Evolutionary conservation across 2,797 vertebrate species (phyloP).

Genomic region (Diglossa cyanea): DNA sequence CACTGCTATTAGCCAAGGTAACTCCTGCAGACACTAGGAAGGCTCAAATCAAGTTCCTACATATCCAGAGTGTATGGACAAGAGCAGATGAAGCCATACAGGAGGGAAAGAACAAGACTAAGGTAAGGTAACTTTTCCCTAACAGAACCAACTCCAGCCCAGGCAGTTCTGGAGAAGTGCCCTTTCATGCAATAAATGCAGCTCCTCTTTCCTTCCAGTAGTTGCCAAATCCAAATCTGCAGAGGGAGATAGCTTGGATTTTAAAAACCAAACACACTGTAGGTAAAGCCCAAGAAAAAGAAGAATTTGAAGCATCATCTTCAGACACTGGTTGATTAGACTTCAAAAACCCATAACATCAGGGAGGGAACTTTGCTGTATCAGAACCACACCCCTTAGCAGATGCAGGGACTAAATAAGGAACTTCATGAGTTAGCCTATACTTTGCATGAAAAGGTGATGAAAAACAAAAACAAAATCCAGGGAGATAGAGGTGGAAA

Average conservation of each 20-base stretch:
- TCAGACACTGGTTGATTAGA: neutral
- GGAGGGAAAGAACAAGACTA: neutral
- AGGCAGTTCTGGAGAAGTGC: neutral
- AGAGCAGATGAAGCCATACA: neutral
- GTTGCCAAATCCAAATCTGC: neutral
- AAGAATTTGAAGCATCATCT: neutral
- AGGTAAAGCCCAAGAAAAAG: neutral
- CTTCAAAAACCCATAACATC: neutral
- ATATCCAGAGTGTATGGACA: rapidly evolving
- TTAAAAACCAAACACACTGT: neutral
- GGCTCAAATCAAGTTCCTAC: neutral
- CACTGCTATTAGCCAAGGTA: neutral
- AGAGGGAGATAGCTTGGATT: neutral
- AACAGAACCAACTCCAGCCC: neutral
- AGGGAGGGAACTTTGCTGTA: neutral
- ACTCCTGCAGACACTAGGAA: neutral
- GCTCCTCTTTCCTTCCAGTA: neutral
- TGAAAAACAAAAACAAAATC: neutral
- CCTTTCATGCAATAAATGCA: neutral
- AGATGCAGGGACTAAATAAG: neutral
- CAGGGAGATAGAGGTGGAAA: no score
- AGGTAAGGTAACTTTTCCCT: neutral
- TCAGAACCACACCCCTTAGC: neutral
- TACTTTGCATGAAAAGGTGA: neutral
- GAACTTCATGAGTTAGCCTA: neutral